A percentile compares a stretch with the other conserved stretches of the same genome.
Evolutionary conservation across 2,113 vertebrate genomes (phyloP).

Genomic region (Cnemophilus loriae): DNA sequence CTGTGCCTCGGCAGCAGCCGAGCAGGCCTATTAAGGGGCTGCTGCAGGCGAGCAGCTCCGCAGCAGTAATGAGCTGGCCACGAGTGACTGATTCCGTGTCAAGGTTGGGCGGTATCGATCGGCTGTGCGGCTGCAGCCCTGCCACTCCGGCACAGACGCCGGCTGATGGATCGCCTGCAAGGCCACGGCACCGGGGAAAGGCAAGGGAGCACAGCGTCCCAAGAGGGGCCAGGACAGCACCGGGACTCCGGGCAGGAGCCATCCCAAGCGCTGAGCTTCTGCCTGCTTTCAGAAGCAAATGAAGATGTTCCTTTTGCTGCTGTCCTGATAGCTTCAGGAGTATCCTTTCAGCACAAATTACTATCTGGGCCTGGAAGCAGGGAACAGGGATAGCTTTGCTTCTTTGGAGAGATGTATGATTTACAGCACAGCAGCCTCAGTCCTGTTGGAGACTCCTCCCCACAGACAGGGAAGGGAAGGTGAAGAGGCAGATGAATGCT

Average conservation of each 20-base stretch:
- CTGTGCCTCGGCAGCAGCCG: background rate
- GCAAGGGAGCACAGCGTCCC: background rate
- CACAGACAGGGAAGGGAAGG: background rate
- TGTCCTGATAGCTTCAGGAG: background rate
- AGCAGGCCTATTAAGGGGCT: constrained; percentile 11
- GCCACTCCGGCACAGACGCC: background rate
- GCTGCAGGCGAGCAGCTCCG: constrained; percentile 42
- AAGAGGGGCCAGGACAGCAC: background rate
- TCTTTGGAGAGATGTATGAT: background rate
- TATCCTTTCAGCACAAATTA: background rate
- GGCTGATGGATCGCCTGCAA: background rate
- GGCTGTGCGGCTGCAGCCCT: background rate
- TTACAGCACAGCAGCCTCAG: background rate
- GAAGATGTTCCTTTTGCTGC: background rate
- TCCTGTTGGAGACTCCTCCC: background rate
- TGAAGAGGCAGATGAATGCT: background rate
- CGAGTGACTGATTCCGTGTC: constrained; percentile 33
- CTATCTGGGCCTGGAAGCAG: background rate
- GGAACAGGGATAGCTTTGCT: background rate
- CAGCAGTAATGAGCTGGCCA: constrained; percentile 47
- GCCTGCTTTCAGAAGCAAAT: background rate
- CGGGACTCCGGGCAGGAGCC: background rate
- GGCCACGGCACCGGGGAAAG: background rate
- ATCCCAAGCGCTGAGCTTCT: rapidly evolving
- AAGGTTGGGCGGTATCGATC: constrained; percentile 12